Conservation (phyloP, 2,797 vertebrate genomes). For the Poeciliopsis infans region DNA sequence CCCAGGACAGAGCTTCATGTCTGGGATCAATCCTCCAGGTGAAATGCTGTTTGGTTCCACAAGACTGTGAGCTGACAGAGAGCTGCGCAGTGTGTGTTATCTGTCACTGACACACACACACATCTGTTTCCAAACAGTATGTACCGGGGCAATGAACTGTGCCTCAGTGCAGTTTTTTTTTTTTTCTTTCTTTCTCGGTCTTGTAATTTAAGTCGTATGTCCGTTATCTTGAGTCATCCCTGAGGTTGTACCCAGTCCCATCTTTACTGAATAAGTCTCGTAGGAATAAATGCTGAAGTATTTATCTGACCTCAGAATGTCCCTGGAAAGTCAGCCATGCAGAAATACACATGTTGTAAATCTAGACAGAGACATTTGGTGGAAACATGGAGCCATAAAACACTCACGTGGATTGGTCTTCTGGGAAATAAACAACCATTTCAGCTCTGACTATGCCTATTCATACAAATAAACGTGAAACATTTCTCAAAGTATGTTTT, state of each 20-base stretch:
- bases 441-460: not conserved
- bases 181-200: not conserved
- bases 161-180: conserved; percentile 13
- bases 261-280: not conserved
- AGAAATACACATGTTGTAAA: conserved; percentile 1
- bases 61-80: conserved; percentile 53
- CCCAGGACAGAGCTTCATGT: conserved; percentile 71
- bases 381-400: not conserved
- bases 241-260: conserved; percentile 15
- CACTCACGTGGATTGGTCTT: not conserved
- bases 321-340: not conserved
- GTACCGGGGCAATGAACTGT: conserved; percentile 68
- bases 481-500: not conserved
- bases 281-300: conserved; percentile 3
- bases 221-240: conserved; percentile 50
- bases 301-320: conserved; percentile 37
- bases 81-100: conserved; percentile 69
- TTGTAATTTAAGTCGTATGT: conserved; percentile 51
- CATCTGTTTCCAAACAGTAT: conserved; percentile 53
- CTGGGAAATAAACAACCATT: not conserved
- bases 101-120: conserved; percentile 55
- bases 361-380: not conserved
- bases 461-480: not conserved
- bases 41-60: conserved; percentile 28
- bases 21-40: conserved; percentile 48